These are phyloP conservation scores for Baronia brevicornis DNA, from an alignment of 2,888 invertebrate genomes.

Conservation along the genomic window DNA sequence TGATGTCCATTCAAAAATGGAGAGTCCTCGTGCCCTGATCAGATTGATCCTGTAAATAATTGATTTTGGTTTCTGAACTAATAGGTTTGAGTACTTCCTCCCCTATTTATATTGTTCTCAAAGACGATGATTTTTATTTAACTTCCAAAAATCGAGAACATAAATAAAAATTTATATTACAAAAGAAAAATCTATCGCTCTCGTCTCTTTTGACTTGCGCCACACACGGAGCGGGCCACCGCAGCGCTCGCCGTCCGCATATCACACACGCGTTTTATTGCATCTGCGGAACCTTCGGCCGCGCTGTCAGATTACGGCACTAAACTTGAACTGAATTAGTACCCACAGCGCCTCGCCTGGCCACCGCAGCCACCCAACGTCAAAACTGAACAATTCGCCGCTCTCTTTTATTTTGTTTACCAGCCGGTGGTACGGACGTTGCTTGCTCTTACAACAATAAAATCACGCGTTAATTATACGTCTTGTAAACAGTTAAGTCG, in stretches of 20 bases:
- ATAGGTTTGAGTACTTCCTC: too few relatives aligned
- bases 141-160: background rate
- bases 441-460: too few relatives aligned
- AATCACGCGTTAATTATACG: too few relatives aligned
- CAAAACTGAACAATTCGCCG: constrained; percentile 10
- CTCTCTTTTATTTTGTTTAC: background rate
- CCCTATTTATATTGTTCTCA: too few relatives aligned
- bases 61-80: too few relatives aligned
- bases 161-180: background rate
- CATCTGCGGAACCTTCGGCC: constrained; percentile 23
- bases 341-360: constrained; percentile 7
- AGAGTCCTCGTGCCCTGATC: too few relatives aligned
- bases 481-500: too few relatives aligned
- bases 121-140: too few relatives aligned
- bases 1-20: too few relatives aligned
- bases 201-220: constrained; percentile 4
- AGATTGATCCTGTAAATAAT: too few relatives aligned
- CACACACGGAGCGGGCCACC: constrained; percentile 15
- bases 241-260: constrained; percentile 19
- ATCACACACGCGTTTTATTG: constrained; percentile 33
- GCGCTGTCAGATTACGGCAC: constrained; percentile 19
- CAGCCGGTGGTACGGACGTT: constrained; percentile 8
- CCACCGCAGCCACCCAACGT: constrained; percentile 18
- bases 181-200: background rate
- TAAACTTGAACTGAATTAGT: constrained; percentile 18